A percentile compares a stretch with the other conserved stretches of the same genome.
These are phyloP conservation scores for Amphiprion percula DNA, from an alignment of 2,113 vertebrate genomes.

Conservation along the genomic window DNA sequence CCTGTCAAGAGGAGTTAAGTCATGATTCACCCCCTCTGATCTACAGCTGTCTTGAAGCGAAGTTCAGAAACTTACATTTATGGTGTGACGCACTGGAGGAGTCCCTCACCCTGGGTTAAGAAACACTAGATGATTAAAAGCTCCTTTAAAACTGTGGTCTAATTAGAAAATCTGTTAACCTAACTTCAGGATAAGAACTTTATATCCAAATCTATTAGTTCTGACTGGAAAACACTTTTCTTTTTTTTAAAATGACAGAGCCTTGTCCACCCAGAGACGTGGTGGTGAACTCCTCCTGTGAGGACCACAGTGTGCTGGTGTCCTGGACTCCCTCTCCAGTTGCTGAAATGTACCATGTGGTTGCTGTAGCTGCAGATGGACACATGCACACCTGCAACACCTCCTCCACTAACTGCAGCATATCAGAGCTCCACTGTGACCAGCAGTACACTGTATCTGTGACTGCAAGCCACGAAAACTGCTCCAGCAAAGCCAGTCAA, in stretches of 20 bases:
- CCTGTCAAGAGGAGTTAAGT: too few relatives aligned
- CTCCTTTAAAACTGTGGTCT: too few relatives aligned
- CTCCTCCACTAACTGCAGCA: conserved; percentile 68
- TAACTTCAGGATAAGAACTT: too few relatives aligned
- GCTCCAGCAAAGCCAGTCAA: conserved; percentile 71
- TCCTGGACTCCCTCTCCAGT: conserved; percentile 74
- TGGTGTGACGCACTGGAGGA: too few relatives aligned
- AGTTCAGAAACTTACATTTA: too few relatives aligned
- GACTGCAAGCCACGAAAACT: conserved; percentile 72
- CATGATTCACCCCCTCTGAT: too few relatives aligned
- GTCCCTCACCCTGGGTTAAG: too few relatives aligned
- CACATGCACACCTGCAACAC: conserved; percentile 61
- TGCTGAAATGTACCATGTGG: conserved; percentile 71
- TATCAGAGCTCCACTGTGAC: conserved; percentile 74
- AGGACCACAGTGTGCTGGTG: conserved; percentile 56
- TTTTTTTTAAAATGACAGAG: conserved; percentile 45
- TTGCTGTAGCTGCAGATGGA: conserved; percentile 53
- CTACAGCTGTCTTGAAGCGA: too few relatives aligned
- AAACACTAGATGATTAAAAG: too few relatives aligned
- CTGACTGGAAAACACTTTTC: background rate
- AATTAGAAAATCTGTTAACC: too few relatives aligned
- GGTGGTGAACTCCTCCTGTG: conserved; percentile 56
- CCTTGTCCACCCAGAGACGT: conserved; percentile 74
- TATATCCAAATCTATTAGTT: too few relatives aligned
- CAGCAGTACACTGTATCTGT: conserved; percentile 72